Percentiles rank a stretch among this genome's conserved stretches.
Conservation (phyloP, 2,113 vertebrate genomes). For the Arvicanthis niloticus region DNA sequence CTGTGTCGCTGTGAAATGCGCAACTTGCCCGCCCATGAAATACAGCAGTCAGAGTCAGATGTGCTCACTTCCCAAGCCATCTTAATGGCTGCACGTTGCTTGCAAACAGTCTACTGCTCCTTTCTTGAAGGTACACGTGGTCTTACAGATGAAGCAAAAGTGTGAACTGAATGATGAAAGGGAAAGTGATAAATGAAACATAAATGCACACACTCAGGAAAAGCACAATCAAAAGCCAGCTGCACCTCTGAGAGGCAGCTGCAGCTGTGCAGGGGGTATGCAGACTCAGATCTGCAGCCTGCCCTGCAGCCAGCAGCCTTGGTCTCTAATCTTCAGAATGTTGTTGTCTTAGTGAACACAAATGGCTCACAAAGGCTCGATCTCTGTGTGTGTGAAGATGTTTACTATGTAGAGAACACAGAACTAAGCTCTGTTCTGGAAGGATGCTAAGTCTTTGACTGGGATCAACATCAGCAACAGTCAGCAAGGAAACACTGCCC, state of each 20-base stretch:
- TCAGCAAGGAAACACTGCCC: constrained; percentile 19
- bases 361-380: neutral
- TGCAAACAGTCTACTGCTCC: neutral
- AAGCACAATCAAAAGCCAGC: neutral
- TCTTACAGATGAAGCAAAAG: neutral
- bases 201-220: neutral
- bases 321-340: neutral
- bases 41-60: neutral
- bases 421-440: neutral
- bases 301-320: neutral
- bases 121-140: neutral
- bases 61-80: neutral
- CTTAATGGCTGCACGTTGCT: neutral
- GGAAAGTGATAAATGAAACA: constrained; percentile 15
- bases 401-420: neutral
- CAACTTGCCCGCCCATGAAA: neutral
- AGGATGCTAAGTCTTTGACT: constrained; percentile 4
- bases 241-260: constrained; percentile 1
- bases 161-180: constrained; percentile 11
- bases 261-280: constrained; percentile 15
- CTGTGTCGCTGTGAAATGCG: neutral
- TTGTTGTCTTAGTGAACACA: neutral
- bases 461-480: neutral
- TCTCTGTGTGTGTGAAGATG: neutral
- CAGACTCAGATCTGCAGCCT: neutral